phyloP scores from a whole-genome alignment of 1,140 invertebrate species.

The Brachionus rotundiformis region DNA sequence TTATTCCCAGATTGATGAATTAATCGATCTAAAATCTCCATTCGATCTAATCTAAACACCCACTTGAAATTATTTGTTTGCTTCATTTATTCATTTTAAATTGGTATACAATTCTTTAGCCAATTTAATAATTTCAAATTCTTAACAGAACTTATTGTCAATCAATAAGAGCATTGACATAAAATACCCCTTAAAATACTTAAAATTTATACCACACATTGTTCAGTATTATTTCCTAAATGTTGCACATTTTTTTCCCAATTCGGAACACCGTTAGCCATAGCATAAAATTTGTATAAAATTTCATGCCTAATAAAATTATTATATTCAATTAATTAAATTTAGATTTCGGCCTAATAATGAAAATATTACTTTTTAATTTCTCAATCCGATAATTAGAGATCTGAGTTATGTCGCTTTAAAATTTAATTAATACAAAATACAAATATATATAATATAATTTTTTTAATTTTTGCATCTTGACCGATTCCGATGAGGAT shows the following conservation, averaged over 20 bases:
- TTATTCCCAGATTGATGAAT: constrained; percentile 2
- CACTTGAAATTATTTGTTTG: background rate
- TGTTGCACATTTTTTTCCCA: no score
- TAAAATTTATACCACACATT: background rate
- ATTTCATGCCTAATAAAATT: background rate
- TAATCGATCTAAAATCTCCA: background rate
- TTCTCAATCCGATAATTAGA: background rate
- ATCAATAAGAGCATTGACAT: background rate
- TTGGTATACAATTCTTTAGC: background rate
- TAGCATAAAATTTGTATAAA: no score
- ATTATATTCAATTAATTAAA: background rate
- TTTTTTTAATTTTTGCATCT: background rate
- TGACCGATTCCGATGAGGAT: background rate
- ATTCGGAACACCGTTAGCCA: no score
- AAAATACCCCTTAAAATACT: background rate
- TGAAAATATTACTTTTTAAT: constrained; percentile 16
- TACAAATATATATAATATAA: no score
- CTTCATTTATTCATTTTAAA: background rate
- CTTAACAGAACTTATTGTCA: background rate
- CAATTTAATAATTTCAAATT: background rate
- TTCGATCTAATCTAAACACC: background rate
- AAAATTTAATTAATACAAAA: constrained; percentile 2
- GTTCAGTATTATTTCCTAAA: background rate
- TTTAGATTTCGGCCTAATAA: background rate
- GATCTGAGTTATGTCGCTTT: background rate